These are phyloP conservation scores for Chelon labrosus DNA, from an alignment of 2,797 vertebrate genomes.

Conservation along the genomic window DNA sequence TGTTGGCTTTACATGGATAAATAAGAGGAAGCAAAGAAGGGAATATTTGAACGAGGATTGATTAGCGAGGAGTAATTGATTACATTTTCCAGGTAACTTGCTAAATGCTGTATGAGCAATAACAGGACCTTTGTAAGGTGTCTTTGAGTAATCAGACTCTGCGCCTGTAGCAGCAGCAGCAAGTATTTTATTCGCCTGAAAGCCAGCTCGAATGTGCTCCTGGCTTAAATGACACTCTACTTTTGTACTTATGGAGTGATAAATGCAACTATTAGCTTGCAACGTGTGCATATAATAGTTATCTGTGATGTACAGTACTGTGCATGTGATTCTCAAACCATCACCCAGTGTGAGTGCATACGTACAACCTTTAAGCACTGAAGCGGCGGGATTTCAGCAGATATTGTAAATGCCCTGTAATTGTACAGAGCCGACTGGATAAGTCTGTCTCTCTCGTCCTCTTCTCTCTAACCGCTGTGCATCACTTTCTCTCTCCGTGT, in stretches of 20 bases:
- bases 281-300: background rate
- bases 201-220: background rate
- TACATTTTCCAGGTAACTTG: too few relatives aligned
- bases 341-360: conserved; percentile 21
- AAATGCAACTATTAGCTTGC: background rate
- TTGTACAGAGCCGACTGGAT: conserved; percentile 37
- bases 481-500: conserved; percentile 21
- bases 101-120: too few relatives aligned
- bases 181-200: too few relatives aligned
- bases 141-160: too few relatives aligned
- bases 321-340: conserved; percentile 3
- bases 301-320: background rate
- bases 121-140: too few relatives aligned
- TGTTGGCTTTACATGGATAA: too few relatives aligned
- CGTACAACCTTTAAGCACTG: conserved; percentile 21
- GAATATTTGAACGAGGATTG: too few relatives aligned
- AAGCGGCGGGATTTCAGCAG: conserved; percentile 44
- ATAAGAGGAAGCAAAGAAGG: too few relatives aligned
- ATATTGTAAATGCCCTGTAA: conserved; percentile 45
- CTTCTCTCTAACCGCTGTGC: conserved; percentile 20
- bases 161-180: too few relatives aligned
- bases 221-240: background rate
- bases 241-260: background rate
- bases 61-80: too few relatives aligned
- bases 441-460: conserved; percentile 31